Percentiles rank a stretch among this genome's conserved stretches.
Evolutionary conservation across 2,797 vertebrate genomes (phyloP).

Genomic region (Neosilurus mollespiculum): DNA sequence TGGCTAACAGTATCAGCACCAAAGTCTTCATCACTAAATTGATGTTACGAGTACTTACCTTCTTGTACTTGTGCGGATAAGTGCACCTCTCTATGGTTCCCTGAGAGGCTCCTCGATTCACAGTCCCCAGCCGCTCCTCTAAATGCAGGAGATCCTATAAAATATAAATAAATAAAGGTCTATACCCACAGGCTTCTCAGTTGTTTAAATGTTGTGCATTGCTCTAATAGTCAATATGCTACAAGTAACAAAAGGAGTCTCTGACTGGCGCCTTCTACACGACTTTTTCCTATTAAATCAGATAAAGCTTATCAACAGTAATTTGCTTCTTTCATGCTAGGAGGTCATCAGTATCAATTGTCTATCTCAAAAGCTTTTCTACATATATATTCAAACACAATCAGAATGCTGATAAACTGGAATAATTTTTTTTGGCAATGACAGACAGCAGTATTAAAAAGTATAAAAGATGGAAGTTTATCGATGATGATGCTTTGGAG

Average conservation of each 20-base stretch:
- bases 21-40: neutral
- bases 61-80: constrained; percentile 99
- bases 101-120: constrained; percentile 98
- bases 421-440: neutral
- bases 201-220: neutral
- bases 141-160: constrained; percentile 95
- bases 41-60: constrained; percentile 76
- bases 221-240: neutral
- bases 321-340: neutral
- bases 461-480: neutral
- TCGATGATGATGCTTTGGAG: too few relatives aligned
- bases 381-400: neutral
- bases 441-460: neutral
- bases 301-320: neutral
- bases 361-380: neutral
- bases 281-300: too few relatives aligned
- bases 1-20: neutral
- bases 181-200: neutral
- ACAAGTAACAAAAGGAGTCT: neutral
- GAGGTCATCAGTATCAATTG: neutral
- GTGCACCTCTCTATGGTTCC: constrained; percentile 99
- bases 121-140: constrained; percentile 95
- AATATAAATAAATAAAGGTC: neutral
- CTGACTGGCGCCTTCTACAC: neutral
- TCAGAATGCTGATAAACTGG: neutral